Conservation (phyloP, 2,888 invertebrate genomes). For the Phalera bucephala region DNA sequence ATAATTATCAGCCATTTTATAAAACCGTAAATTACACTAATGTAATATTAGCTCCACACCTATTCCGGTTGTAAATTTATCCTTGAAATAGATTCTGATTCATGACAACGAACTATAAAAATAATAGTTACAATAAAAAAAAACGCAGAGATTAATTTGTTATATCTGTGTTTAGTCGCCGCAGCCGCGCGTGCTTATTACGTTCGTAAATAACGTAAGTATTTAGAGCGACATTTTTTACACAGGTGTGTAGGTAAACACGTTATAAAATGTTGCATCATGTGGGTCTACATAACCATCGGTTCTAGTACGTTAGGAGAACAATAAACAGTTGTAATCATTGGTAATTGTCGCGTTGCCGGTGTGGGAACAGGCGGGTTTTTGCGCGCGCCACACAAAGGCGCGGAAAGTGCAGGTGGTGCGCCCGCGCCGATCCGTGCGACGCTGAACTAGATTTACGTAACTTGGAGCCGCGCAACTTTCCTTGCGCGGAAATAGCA, state of each 20-base stretch:
- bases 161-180: neutral
- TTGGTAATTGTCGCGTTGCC: slow-evolving; percentile 57
- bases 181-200: slow-evolving; percentile 5
- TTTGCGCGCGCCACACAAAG: slow-evolving; percentile 51
- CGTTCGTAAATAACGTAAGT: slow-evolving; percentile 23
- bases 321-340: slow-evolving; percentile 68
- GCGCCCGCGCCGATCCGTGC: slow-evolving; percentile 12
- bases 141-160: slow-evolving; percentile 1
- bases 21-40: neutral
- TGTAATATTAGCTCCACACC: too few species aligned
- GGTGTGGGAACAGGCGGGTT: slow-evolving; percentile 62
- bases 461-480: slow-evolving; percentile 52
- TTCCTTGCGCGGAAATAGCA: slow-evolving; percentile 51
- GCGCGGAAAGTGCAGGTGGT: slow-evolving; percentile 52
- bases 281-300: slow-evolving; percentile 50
- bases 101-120: slow-evolving; percentile 10
- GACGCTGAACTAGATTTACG: slow-evolving; percentile 67
- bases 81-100: slow-evolving; percentile 8
- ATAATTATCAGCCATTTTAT: neutral
- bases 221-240: slow-evolving; percentile 36
- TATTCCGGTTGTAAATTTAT: slow-evolving; percentile 14
- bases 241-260: slow-evolving; percentile 33
- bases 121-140: slow-evolving; percentile 13
- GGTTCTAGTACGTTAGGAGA: slow-evolving; percentile 51
- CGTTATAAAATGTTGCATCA: slow-evolving; percentile 50